Base-by-base conservation (phyloP, 2,113 vertebrate genomes). In the Hippocampus comes region DNA sequence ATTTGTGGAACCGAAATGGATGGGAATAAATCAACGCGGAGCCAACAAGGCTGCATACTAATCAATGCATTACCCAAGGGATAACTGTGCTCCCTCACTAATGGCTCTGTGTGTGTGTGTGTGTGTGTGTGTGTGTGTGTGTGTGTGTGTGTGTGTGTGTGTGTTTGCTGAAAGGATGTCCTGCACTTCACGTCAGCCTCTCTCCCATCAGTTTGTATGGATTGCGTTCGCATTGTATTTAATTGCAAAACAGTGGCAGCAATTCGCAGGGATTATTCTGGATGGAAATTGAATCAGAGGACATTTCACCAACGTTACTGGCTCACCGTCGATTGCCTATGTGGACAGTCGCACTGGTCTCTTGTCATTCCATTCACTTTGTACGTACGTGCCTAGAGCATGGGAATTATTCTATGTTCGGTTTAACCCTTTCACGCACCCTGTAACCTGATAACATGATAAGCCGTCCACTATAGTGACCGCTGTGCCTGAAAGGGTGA, bases 1-100 rank as follows among this genome's bases (percentile, higher is more conserved):
- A 75, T 84, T 82, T 76, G 79, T 80, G 55, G 68, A 83, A 61
- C 71, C 68, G 70, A 85, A 88, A 84, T 84, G 76, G 75, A 82
- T 71, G 53, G 61, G 60, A 85, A 85, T 82, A 82, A 87, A 86
- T 87, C 88, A 87, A 56, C 70, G 82, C 78, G 63, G 5, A 25
- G 79, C 60, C 78, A 79, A 80, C 78, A 82, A 84, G 68, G 78
- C 74, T 87, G 84, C 79, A 89, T 87, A 82, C 78, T 83, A 84
- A 90, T 83, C 81, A 86, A 76, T 68, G 66, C 56, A 75, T 80
- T 83, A 77, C 79, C 79, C 73, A 73, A 55, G 71, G 80, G 78
- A 81, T 82, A 82, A 81, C 74, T 75, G 67, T 72, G 43, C 55
- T 63, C 49, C 73, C 67, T 5, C 48, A 55, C 77, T 81, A 83